A percentile compares a stretch with the other conserved stretches of the same genome.
Conservation (phyloP, 2,113 vertebrate genomes). For the Solenodon paradoxus region DNA sequence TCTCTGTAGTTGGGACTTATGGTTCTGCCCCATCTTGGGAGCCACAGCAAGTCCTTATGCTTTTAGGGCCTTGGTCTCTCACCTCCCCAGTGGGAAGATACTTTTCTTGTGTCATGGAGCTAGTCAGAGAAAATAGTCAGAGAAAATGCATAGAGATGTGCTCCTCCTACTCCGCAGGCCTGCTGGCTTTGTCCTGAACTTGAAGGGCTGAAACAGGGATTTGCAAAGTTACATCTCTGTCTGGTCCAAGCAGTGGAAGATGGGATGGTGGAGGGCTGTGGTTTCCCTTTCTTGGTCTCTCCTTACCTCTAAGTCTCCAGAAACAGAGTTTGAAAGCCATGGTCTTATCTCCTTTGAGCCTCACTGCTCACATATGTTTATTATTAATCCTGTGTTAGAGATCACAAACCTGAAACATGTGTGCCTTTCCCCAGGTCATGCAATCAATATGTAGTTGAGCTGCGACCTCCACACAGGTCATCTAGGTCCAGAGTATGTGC, state of each 20-base stretch:
- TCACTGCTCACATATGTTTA: not conserved
- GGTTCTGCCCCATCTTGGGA: not conserved
- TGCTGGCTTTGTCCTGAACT: too few relatives aligned
- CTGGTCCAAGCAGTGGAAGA: not conserved
- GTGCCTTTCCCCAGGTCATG: not conserved
- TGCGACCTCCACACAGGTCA: not conserved
- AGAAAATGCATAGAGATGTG: not conserved
- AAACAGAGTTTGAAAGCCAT: not conserved
- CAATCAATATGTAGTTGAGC: not conserved
- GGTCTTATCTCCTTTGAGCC: not conserved
- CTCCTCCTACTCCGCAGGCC: too few relatives aligned
- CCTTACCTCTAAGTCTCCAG: not conserved
- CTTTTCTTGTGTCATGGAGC: not conserved
- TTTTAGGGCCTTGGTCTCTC: not conserved
- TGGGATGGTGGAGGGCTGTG: rapidly evolving
- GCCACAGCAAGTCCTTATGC: not conserved
- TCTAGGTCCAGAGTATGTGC: not conserved
- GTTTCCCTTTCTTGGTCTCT: not conserved
- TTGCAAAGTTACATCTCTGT: not conserved
- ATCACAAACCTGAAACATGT: not conserved
- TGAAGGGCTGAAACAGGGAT: not conserved
- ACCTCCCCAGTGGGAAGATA: not conserved
- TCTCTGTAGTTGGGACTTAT: not conserved
- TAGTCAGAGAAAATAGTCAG: too few relatives aligned
- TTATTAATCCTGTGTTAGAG: not conserved